These are phyloP conservation scores for Porites lobata DNA, from an alignment of 92 coral and sea anemone genomes.

Conservation along the genomic window DNA sequence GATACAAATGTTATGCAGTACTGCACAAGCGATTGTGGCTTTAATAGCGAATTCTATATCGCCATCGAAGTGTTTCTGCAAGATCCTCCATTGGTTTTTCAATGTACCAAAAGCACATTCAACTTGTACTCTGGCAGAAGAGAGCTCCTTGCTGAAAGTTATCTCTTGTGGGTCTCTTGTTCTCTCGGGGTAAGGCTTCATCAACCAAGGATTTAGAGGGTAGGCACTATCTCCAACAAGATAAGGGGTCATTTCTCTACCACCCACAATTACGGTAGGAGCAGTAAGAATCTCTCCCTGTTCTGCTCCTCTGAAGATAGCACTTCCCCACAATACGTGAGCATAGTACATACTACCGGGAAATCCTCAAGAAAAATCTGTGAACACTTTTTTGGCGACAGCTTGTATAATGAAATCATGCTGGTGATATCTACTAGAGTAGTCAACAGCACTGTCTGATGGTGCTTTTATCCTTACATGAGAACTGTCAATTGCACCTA, in stretches of 20 bases:
- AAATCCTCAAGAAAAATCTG: not conserved
- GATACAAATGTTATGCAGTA: not conserved
- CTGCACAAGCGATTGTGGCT: not conserved
- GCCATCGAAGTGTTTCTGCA: slow-evolving; percentile 55
- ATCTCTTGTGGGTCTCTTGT: slow-evolving; percentile 57
- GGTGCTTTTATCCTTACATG: slow-evolving; percentile 39
- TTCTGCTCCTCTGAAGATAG: slow-evolving; percentile 9
- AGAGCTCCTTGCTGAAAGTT: not conserved
- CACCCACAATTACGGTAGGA: slow-evolving; percentile 1
- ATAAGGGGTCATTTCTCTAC: slow-evolving; percentile 27
- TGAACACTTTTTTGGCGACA: too few species aligned
- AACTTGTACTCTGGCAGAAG: not conserved
- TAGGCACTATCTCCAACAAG: slow-evolving; percentile 43
- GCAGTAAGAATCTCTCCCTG: slow-evolving; percentile 11
- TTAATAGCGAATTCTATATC: slow-evolving; percentile 42
- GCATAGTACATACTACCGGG: slow-evolving; percentile 8
- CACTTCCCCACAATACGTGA: not conserved
- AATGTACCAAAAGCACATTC: slow-evolving; percentile 2
- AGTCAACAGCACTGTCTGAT: slow-evolving; percentile 35
- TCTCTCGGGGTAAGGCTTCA: slow-evolving; percentile 35
- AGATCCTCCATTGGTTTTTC: slow-evolving; percentile 53
- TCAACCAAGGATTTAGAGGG: slow-evolving; percentile 53
- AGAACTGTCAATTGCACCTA: slow-evolving; percentile 47
- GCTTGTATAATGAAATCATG: not conserved
- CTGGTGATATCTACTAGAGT: slow-evolving; percentile 29